These are phyloP conservation scores for Nematopogon swammerdamellus DNA, from an alignment of 2,888 invertebrate genomes.

Conservation along the genomic window DNA sequence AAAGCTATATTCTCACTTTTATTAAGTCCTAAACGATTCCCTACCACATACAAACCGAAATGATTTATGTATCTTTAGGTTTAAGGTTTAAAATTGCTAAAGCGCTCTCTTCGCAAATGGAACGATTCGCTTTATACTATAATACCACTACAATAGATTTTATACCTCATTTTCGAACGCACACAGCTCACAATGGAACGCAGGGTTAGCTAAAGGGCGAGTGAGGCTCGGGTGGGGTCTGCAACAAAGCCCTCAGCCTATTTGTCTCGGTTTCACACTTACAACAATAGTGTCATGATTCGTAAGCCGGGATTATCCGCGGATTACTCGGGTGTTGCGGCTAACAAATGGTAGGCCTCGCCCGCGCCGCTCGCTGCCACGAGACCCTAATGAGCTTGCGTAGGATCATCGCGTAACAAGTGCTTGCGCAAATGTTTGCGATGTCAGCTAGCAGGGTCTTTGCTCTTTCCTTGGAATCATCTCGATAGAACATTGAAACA, in stretches of 20 bases:
- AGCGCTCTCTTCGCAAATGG: neutral
- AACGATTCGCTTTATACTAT: too few relatives aligned
- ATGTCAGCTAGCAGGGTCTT: neutral
- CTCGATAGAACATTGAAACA: too few relatives aligned
- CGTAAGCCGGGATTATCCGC: conserved; percentile 52
- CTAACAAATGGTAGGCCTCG: conserved; percentile 43
- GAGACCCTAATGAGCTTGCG: conserved; percentile 13
- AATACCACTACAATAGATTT: too few relatives aligned
- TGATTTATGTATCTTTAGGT: neutral
- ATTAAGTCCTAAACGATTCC: neutral
- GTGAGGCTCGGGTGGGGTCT: conserved; percentile 17
- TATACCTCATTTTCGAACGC: too few relatives aligned
- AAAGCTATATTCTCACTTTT: neutral
- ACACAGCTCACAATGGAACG: too few relatives aligned
- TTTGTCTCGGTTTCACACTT: conserved; percentile 58
- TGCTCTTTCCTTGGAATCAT: too few relatives aligned
- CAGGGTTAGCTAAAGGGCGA: too few relatives aligned
- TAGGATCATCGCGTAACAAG: conserved; percentile 22
- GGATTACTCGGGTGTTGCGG: conserved; percentile 50
- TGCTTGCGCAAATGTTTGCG: conserved; percentile 16
- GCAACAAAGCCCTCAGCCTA: conserved; percentile 39
- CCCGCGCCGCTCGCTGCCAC: conserved; percentile 15
- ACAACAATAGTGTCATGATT: conserved; percentile 59
- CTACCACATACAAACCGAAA: neutral
- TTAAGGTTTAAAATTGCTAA: neutral